Percentiles rank a stretch among this genome's conserved stretches.
Conservation (phyloP, 2,797 vertebrate genomes). For the Poecilia velifera region DNA sequence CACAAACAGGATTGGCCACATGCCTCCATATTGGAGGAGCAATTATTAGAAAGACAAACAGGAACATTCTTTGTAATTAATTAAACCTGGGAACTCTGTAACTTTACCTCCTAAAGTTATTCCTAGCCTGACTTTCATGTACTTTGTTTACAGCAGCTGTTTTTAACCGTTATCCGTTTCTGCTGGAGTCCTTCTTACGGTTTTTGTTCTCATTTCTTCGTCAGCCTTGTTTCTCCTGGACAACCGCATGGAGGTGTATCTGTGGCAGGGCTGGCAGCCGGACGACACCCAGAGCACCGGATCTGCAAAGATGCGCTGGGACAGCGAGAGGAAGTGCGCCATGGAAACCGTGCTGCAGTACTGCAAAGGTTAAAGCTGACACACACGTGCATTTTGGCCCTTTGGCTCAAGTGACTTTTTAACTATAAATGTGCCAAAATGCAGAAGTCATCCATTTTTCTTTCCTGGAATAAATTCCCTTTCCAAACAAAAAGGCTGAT, state of each 20-base stretch:
- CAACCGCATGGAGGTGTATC: slow-evolving; percentile 86
- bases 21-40: background rate
- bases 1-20: background rate
- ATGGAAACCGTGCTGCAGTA: slow-evolving; percentile 85
- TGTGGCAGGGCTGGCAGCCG: slow-evolving; percentile 85
- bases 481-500: background rate
- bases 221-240: slow-evolving; percentile 83
- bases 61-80: background rate
- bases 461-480: background rate
- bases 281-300: slow-evolving; percentile 79
- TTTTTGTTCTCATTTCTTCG: background rate
- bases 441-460: background rate
- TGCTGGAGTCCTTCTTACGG: background rate
- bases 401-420: background rate
- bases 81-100: background rate
- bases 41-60: background rate
- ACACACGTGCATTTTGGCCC: background rate
- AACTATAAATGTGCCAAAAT: background rate
- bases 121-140: background rate
- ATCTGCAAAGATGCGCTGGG: slow-evolving; percentile 85
- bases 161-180: background rate
- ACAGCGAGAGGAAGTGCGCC: slow-evolving; percentile 84
- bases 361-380: slow-evolving; percentile 80
- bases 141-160: background rate
- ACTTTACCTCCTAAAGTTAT: too few species aligned